Evolutionary conservation across 1,140 invertebrate genomes (phyloP), one percentile per base, ranked within the genome.

Genomic region (Hesperophylax magnus): DNA sequence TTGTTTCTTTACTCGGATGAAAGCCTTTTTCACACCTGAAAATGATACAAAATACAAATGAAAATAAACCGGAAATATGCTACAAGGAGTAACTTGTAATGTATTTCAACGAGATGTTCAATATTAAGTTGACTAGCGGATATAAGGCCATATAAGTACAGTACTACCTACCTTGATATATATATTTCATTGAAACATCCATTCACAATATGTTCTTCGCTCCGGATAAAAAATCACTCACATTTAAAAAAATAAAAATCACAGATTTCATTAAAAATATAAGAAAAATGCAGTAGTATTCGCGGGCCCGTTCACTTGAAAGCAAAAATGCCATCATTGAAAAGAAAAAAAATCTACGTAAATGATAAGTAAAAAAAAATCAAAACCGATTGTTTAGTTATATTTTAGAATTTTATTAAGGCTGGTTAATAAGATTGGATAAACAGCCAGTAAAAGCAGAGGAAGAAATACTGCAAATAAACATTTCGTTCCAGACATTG

Each of bases 131-230:
- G 14, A 24, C 60, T 61, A 61, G 60, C 60, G 60, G 20, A 61
- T 61, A 61, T 61, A 61, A 47, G 39, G 8, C 52, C 53, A 18
- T 67, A 34, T 52, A 22, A 65, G 47, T 69, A 34, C 63, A 15
- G 77, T 75, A 58, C 75, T 81, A 81, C 75, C 79, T 81, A 87
- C 89, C 89, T 90, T 89, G 1, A n/a, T 18, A 76, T n/a, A n/a
- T 34, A 76, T 76, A 34, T 72, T 53, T 58, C 22, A 58, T 69
- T 75, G 24, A 87, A 88, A 88, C 86, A 86, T 86, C 86, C 87
- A 87, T 89, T 89, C 88, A 87, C 88, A 88, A 87, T 86, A 87
- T 87, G 86, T 87, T 87, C 87, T 88, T 88, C 82, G 82, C 83
- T 85, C 82, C 82, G 82, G 81, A 85, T 85, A 86, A 84, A 39